These are phyloP conservation scores for Petrocephalus schoutedeni DNA, from an alignment of 2,797 vertebrate species.

Conservation along the genomic window DNA sequence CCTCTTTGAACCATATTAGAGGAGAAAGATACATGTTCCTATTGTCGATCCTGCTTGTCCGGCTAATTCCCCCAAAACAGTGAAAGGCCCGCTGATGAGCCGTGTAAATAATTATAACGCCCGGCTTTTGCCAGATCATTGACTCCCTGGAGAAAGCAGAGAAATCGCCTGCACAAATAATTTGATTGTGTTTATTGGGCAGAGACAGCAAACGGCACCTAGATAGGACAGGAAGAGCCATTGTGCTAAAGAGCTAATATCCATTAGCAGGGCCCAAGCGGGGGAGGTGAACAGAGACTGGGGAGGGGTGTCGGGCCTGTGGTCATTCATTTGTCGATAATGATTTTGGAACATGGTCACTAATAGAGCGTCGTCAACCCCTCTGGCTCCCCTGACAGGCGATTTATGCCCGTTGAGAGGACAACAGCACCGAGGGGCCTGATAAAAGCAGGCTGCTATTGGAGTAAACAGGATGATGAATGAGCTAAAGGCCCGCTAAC, in stretches of 20 bases:
- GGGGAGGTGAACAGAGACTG: conserved; percentile 54
- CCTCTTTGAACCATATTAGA: not conserved
- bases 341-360: conserved; percentile 80
- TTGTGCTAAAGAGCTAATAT: not conserved
- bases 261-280: conserved; percentile 13
- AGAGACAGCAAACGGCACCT: not conserved
- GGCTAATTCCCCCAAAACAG: not conserved
- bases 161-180: not conserved
- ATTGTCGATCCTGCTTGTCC: not conserved
- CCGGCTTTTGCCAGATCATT: not conserved
- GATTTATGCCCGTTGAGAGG: conserved; percentile 93
- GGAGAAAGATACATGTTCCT: not conserved
- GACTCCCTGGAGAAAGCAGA: conserved; percentile 8
- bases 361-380: conserved; percentile 95
- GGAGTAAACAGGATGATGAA: conserved; percentile 99
- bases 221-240: conserved; percentile 17
- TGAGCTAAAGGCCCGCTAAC: conserved; percentile 88
- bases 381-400: conserved; percentile 69
- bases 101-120: not conserved
- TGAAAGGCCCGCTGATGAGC: not conserved
- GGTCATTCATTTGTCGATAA: conserved; percentile 86
- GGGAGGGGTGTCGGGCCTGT: conserved; percentile 56
- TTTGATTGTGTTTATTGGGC: conserved; percentile 5
- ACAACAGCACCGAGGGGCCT: conserved; percentile 87
- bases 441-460: conserved; percentile 97